Conservation (phyloP, 2,888 invertebrate genomes). For the Muschampia plurimacula region DNA sequence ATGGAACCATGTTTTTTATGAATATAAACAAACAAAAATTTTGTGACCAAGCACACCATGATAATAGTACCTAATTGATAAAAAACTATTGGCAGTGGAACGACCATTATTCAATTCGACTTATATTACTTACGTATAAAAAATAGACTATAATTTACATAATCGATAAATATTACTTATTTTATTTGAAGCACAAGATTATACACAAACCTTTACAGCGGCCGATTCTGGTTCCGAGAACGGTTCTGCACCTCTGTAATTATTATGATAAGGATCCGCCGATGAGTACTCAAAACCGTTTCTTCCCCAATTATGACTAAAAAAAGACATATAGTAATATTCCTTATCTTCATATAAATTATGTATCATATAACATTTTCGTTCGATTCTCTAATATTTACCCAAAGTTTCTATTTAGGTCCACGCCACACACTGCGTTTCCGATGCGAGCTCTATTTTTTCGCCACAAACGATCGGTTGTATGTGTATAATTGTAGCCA, state of each 20-base stretch:
- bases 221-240: conserved; percentile 77
- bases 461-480: conserved; percentile 92
- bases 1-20: too few relatives aligned
- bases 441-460: conserved; percentile 88
- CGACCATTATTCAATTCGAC: too few relatives aligned
- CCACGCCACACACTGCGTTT: conserved; percentile 88
- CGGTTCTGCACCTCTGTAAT: conserved; percentile 68
- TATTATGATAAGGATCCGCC: conserved; percentile 66
- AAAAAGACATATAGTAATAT: not conserved
- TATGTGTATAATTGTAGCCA: conserved; percentile 94
- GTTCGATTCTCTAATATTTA: conserved; percentile 44
- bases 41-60: too few relatives aligned
- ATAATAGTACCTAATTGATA: too few relatives aligned
- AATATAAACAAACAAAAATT: too few relatives aligned
- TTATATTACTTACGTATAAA: too few relatives aligned
- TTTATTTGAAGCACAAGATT: too few relatives aligned
- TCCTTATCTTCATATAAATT: not conserved
- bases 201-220: conserved; percentile 67
- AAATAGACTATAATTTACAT: too few relatives aligned
- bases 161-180: too few relatives aligned
- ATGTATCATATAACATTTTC: not conserved
- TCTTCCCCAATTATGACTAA: conserved; percentile 77
- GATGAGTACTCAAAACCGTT: conserved; percentile 54
- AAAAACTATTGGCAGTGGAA: too few relatives aligned
- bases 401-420: conserved; percentile 95